These are phyloP conservation scores for Drosophila mulleri DNA, from an alignment of 2,888 invertebrate species.

Conservation along the genomic window DNA sequence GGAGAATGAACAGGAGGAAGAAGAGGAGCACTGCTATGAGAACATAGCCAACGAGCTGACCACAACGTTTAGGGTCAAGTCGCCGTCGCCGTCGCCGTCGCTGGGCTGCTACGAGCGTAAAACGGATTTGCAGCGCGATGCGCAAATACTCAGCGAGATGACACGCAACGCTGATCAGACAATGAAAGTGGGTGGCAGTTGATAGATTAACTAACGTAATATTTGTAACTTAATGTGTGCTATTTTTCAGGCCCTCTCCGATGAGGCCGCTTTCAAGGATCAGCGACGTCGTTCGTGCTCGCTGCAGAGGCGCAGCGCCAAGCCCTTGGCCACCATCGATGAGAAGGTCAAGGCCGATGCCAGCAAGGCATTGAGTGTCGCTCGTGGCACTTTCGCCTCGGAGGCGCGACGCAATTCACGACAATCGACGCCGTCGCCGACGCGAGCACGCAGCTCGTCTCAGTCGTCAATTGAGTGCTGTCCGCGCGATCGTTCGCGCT, in stretches of 20 bases:
- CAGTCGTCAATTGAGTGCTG: conserved; percentile 83
- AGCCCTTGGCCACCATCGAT: conserved; percentile 84
- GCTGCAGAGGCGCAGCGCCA: conserved; percentile 79
- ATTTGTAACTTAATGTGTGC: neutral
- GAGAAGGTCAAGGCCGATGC: conserved; percentile 80
- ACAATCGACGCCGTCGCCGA: conserved; percentile 71
- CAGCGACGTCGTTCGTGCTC: conserved; percentile 82
- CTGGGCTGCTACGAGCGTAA: conserved; percentile 78
- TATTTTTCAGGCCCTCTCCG: conserved; percentile 85
- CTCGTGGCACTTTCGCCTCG: conserved; percentile 76
- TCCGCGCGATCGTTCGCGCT: conserved; percentile 82
- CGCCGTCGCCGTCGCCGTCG: conserved; percentile 59
- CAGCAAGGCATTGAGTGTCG: conserved; percentile 64
- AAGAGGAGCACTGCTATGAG: conserved; percentile 82
- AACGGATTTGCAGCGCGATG: conserved; percentile 83
- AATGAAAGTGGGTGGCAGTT: conserved; percentile 78
- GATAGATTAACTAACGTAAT: neutral
- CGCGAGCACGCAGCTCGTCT: conserved; percentile 80
- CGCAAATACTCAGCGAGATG: conserved; percentile 86
- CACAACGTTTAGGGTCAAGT: conserved; percentile 78
- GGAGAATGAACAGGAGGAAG: neutral
- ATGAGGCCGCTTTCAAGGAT: conserved; percentile 85
- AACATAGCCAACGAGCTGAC: conserved; percentile 82
- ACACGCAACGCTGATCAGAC: conserved; percentile 88
- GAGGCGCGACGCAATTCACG: conserved; percentile 79